Evolutionary conservation across 2,888 invertebrate species (phyloP).

Genomic region (Xylota segnis): DNA sequence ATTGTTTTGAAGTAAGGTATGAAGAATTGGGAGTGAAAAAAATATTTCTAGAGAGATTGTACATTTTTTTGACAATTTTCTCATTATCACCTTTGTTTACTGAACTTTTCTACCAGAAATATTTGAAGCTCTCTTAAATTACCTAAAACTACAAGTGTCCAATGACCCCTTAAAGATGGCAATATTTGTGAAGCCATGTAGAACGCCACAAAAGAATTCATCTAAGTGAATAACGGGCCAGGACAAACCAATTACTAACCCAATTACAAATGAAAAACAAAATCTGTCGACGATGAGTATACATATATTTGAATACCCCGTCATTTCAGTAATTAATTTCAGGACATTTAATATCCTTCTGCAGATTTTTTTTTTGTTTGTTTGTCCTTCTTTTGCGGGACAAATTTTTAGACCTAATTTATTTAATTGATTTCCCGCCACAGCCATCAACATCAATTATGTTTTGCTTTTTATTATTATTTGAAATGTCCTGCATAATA

Average conservation of each 20-base stretch:
- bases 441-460: conserved; percentile 44
- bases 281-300: conserved; percentile 10
- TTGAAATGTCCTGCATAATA: conserved; percentile 15
- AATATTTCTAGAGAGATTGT: too few relatives aligned
- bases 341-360: conserved; percentile 35
- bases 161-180: background rate
- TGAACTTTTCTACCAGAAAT: too few relatives aligned
- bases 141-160: too few relatives aligned
- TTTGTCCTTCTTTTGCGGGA: background rate
- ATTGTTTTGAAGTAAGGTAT: too few relatives aligned
- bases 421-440: conserved; percentile 42
- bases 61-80: too few relatives aligned
- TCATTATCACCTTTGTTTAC: background rate
- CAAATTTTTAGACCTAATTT: conserved; percentile 31
- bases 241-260: conserved; percentile 21
- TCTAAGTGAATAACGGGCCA: background rate
- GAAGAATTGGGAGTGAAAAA: too few relatives aligned
- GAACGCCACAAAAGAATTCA: background rate
- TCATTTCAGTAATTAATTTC: conserved; percentile 44
- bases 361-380: background rate
- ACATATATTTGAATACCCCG: conserved; percentile 11
- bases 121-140: too few relatives aligned
- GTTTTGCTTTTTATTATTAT: background rate
- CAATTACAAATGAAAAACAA: background rate
- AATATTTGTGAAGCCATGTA: background rate